Evolutionary conservation across 2,113 vertebrate genomes (phyloP).

Genomic region (Leucosticte australis): DNA sequence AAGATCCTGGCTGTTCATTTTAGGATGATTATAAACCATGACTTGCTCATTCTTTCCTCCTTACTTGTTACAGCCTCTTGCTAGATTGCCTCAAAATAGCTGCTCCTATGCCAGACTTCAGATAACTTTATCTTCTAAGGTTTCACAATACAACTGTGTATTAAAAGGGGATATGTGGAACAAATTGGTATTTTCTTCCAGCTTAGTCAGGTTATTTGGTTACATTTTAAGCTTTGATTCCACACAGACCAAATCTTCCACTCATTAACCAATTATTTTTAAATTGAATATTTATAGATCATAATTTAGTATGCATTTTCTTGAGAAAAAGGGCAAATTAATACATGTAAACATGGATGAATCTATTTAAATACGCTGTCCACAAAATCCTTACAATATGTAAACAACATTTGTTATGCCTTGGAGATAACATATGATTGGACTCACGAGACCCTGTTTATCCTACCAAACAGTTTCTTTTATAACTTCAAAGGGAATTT

Average conservation of each 20-base stretch:
- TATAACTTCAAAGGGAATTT: slow-evolving; percentile 78
- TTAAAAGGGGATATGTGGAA: background rate
- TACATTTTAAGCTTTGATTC: slow-evolving; percentile 48
- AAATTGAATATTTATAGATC: slow-evolving; percentile 59
- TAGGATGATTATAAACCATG: background rate
- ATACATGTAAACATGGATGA: slow-evolving; percentile 71
- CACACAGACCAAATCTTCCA: background rate
- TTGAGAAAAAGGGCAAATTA: slow-evolving; percentile 71
- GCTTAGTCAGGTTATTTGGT: slow-evolving; percentile 49
- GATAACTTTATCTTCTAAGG: slow-evolving; percentile 1
- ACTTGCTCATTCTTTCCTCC: background rate
- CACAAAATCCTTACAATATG: slow-evolving; percentile 72
- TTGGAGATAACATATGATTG: slow-evolving; percentile 74
- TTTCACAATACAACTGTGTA: background rate
- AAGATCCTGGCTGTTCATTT: slow-evolving; percentile 10
- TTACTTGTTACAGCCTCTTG: background rate
- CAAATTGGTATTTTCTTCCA: slow-evolving; percentile 51
- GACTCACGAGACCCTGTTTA: slow-evolving; percentile 73
- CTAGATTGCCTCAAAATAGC: background rate
- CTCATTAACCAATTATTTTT: slow-evolving; percentile 66
- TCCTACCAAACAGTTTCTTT: slow-evolving; percentile 73
- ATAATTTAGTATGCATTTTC: slow-evolving; percentile 65
- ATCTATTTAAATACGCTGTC: slow-evolving; percentile 76
- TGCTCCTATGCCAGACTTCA: background rate
- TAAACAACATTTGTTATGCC: slow-evolving; percentile 81